Evolutionary conservation across 2,113 vertebrate genomes (phyloP).

Genomic region (Planiliza haematocheilus): DNA sequence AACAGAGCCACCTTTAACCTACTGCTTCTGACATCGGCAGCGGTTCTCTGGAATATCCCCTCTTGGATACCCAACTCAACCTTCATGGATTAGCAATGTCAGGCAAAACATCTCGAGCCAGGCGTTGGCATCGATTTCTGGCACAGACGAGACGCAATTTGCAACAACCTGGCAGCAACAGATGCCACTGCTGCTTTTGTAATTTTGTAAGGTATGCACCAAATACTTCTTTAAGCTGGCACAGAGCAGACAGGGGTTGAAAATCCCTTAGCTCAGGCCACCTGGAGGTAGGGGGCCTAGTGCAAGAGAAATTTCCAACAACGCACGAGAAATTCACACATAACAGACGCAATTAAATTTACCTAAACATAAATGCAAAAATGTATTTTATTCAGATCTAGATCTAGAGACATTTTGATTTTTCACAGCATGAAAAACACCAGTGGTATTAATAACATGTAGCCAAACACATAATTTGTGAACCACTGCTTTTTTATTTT

Average conservation of each 20-base stretch:
- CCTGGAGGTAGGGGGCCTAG: constrained; percentile 3
- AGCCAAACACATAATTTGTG: too few species aligned
- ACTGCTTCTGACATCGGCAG: constrained; percentile 24
- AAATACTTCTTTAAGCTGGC: constrained; percentile 31
- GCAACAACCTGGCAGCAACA: constrained; percentile 30
- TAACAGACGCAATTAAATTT: too few species aligned
- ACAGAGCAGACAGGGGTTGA: not conserved
- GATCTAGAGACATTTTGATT: too few species aligned
- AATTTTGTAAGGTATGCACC: constrained; percentile 35
- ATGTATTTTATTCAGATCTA: too few species aligned
- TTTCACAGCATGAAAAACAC: too few species aligned
- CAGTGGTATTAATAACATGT: too few species aligned
- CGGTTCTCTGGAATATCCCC: constrained; percentile 13
- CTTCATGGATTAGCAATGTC: constrained; percentile 42
- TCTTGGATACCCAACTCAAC: constrained; percentile 22
- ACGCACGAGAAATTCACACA: too few species aligned
- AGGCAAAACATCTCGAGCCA: constrained; percentile 37
- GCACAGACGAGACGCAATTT: constrained; percentile 29
- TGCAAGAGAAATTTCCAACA: too few species aligned
- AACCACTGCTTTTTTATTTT: too few species aligned
- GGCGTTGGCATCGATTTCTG: constrained; percentile 36
- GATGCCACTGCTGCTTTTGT: constrained; percentile 41
- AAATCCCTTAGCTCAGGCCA: constrained; percentile 4
- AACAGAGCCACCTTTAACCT: not conserved
- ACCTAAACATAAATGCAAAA: too few species aligned